Evolutionary conservation across 2,113 vertebrate species (phyloP), one percentile per base, ranked within the genome.

Genomic region (Oryzias celebensis): DNA sequence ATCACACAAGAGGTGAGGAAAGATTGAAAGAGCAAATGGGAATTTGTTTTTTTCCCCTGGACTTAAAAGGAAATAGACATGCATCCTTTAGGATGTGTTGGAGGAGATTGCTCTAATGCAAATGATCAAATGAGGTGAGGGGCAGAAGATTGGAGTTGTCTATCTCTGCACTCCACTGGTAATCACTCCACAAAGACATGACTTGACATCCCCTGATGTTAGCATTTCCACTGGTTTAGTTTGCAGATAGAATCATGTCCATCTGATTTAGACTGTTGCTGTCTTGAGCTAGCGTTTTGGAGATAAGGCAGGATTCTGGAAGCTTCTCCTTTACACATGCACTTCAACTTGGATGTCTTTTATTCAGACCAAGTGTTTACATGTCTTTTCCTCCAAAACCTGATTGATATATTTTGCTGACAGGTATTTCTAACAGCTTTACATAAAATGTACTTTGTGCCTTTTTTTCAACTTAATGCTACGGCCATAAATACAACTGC

Each of bases 1-100:
- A 65, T 91, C 94, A 67, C 94, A 92, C 87, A 95, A 75, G 91
- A 98, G 97, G 97, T 99, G 87, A 87, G 89, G 62, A 61, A 12
- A 45, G 54, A 62, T 23, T 41, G 62, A 43, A 22, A 46, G 62
- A 58, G 14, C 49, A 65, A 55, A 49, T 50, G 58, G 72, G 78
- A 75, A 55, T 67, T 68, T 45, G 58, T 55, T 62, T 68, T 68
- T 36, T 12, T 2, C 26, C 17, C 43, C 20, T 74, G 52, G 57
- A 62, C 57, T 42, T 52, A 16, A 41, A 57, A 67, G 20, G 42
- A 10, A 60, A 55, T 23, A 50, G 2, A 58, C 51, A 20, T 48
- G n/a, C 3, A 22, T 64, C 41, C 26, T 59, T 58, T 28, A 26
- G 13, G 6, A 18, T 16, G 58, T 28, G 2, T 24, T 62, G 48